Conservation (phyloP, 2,797 vertebrate genomes). For the Morelia viridis region DNA sequence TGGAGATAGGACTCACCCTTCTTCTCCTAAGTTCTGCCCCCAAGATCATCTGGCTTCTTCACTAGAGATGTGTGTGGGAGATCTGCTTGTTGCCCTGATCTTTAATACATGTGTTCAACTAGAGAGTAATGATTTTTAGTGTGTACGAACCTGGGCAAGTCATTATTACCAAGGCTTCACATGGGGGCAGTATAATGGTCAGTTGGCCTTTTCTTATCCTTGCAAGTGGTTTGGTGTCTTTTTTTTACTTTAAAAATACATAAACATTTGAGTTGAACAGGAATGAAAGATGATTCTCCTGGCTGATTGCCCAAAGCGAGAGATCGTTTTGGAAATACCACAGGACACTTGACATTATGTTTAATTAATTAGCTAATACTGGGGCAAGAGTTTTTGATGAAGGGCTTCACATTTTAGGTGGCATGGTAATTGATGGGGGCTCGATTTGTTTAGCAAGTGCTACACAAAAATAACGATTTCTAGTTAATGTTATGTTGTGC, state of each 20-base stretch:
- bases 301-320: neutral
- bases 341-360: neutral
- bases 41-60: neutral
- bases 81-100: neutral
- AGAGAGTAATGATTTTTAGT: neutral
- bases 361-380: constrained; percentile 19
- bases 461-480: neutral
- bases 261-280: neutral
- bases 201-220: neutral
- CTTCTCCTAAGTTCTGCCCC: no score
- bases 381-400: neutral
- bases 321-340: neutral
- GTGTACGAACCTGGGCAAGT: neutral
- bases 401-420: neutral
- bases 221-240: neutral
- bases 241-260: neutral
- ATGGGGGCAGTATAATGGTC: no score
- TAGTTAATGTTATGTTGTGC: neutral
- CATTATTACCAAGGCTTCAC: neutral
- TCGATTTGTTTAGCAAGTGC: neutral
- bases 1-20: neutral
- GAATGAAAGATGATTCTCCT: neutral
- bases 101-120: neutral
- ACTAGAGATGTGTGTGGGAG: neutral
- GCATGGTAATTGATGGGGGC: neutral